Percentiles rank a stretch among this genome's conserved stretches.
Conservation (phyloP, 2,888 invertebrate genomes). For the Drosophila quinaria region DNA sequence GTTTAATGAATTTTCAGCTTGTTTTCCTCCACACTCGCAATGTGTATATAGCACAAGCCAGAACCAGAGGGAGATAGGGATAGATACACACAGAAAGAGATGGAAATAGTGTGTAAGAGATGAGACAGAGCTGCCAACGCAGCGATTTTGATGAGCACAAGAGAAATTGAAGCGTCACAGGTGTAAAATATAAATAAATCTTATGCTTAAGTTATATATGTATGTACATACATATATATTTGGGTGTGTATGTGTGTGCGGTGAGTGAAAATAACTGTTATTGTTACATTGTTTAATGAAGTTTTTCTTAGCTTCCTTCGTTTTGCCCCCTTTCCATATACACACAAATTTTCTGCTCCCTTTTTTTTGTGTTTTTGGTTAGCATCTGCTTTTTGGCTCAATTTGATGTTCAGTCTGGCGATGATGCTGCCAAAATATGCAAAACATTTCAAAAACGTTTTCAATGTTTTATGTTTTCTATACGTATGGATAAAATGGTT, state of each 20-base stretch:
- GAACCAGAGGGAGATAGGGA: background rate
- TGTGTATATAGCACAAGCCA: background rate
- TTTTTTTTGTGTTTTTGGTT: conserved; percentile 4
- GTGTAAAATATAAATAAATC: conserved; percentile 72
- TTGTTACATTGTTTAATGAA: conserved; percentile 67
- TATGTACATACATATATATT: conserved; percentile 8
- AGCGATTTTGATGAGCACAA: conserved; percentile 49
- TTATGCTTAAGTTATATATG: conserved; percentile 17
- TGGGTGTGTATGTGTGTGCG: conserved; percentile 14
- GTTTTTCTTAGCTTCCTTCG: conserved; percentile 39
- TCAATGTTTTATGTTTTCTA: conserved; percentile 27
- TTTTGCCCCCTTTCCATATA: background rate
- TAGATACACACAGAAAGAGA: background rate
- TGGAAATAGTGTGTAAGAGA: background rate
- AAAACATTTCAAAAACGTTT: conserved; percentile 42
- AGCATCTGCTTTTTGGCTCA: conserved; percentile 28
- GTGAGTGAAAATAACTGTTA: conserved; percentile 59
- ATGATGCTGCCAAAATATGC: conserved; percentile 43
- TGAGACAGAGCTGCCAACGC: conserved; percentile 20
- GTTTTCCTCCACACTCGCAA: conserved; percentile 52
- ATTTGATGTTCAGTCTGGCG: conserved; percentile 23
- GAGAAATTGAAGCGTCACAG: conserved; percentile 58
- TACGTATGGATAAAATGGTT: conserved; percentile 19
- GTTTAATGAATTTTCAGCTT: conserved; percentile 79
- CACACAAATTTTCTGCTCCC: conserved; percentile 1